A percentile compares a stretch with the other conserved stretches of the same genome.
These are phyloP conservation scores for Candoia aspera DNA, from an alignment of 2,113 vertebrate genomes.

Conservation along the genomic window DNA sequence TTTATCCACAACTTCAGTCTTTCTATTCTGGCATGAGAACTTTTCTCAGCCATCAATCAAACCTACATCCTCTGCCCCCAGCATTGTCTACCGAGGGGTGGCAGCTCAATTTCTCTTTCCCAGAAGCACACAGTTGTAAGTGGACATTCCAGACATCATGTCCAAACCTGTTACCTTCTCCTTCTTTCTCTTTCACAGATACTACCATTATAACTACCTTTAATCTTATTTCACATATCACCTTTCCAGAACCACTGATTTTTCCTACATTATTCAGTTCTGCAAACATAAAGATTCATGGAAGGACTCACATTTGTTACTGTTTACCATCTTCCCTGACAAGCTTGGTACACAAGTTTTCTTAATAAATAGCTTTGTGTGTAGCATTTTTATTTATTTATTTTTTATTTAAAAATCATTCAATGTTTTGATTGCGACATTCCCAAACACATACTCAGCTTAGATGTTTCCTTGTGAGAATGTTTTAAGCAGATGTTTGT, in stretches of 20 bases:
- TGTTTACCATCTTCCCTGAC: background rate
- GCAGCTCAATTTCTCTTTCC: background rate
- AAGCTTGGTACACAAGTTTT: background rate
- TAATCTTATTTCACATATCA: background rate
- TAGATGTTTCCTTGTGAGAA: background rate
- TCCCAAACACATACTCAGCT: background rate
- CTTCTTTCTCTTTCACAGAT: background rate
- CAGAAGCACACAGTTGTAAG: background rate
- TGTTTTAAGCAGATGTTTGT: background rate
- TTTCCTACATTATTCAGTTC: background rate
- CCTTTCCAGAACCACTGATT: background rate
- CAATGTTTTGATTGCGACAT: background rate
- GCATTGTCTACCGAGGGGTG: background rate
- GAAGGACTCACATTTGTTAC: background rate
- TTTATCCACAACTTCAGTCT: background rate
- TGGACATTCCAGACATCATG: background rate
- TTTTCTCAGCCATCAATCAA: background rate
- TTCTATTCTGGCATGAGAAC: background rate
- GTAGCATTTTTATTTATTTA: background rate
- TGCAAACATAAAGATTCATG: background rate
- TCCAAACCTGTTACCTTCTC: background rate
- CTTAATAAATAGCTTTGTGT: background rate
- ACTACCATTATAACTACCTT: background rate
- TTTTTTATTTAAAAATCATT: too few species aligned
- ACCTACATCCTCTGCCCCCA: background rate